These are phyloP conservation scores for Lethrus apterus DNA, from an alignment of 1,140 invertebrate species.

Conservation along the genomic window DNA sequence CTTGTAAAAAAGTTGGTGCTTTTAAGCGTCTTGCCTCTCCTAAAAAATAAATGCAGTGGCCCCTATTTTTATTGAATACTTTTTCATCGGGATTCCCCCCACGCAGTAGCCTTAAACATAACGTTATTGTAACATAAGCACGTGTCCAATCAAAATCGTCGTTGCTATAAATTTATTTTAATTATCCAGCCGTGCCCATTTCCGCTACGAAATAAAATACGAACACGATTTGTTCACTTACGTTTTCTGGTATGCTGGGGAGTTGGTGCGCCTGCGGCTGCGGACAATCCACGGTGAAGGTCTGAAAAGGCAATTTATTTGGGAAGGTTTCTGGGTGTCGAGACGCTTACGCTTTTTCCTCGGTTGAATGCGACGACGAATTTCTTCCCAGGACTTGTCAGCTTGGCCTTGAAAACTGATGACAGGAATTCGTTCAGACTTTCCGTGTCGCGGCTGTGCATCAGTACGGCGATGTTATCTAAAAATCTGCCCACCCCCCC, in stretches of 20 bases:
- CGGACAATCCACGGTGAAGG: constrained; percentile 70
- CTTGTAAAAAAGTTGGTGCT: no score
- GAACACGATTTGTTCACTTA: constrained; percentile 58
- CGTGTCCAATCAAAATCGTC: no score
- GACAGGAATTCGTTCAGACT: constrained; percentile 38
- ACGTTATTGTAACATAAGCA: no score
- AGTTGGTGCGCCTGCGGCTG: constrained; percentile 61
- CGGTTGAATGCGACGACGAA: constrained; percentile 36
- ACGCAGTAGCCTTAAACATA: no score
- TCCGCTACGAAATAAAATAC: no score
- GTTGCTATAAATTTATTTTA: no score
- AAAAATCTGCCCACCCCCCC: no score
- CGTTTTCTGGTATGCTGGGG: constrained; percentile 91
- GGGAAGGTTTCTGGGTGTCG: not conserved
- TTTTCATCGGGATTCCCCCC: no score
- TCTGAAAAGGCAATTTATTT: constrained; percentile 54
- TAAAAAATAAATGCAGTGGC: no score
- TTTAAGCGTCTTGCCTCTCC: no score
- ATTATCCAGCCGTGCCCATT: no score
- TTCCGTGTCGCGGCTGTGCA: constrained; percentile 37
- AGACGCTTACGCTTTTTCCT: constrained; percentile 36
- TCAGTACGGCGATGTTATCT: constrained; percentile 40
- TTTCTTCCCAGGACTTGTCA: constrained; percentile 34
- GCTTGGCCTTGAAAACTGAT: constrained; percentile 33
- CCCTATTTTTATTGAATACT: no score